Conservation (phyloP, 2,888 invertebrate genomes). For the Idaea straminata region DNA sequence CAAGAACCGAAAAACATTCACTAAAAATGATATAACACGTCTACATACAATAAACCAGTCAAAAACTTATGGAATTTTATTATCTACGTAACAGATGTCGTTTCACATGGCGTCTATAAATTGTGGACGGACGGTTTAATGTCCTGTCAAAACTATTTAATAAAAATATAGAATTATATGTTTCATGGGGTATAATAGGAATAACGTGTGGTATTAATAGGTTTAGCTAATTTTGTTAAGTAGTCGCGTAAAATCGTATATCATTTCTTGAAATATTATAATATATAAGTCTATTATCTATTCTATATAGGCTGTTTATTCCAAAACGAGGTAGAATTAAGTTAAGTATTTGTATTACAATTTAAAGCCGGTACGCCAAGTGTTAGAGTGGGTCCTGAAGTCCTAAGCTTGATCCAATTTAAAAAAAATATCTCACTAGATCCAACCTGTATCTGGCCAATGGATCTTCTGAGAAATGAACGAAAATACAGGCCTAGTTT, state of each 20-base stretch:
- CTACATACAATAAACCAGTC: constrained; percentile 44
- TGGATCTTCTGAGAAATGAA: no score
- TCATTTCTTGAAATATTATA: not conserved
- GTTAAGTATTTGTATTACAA: no score
- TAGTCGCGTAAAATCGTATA: not conserved
- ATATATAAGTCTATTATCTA: not conserved
- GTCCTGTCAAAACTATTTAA: constrained; percentile 40
- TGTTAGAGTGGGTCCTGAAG: no score
- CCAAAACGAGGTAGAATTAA: no score
- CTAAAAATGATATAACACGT: constrained; percentile 32
- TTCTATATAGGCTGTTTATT: not conserved
- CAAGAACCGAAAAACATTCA: constrained; percentile 29
- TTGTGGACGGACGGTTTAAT: constrained; percentile 37
- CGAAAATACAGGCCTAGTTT: no score
- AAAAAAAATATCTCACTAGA: no score
- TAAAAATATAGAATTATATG: constrained; percentile 35
- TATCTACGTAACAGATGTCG: constrained; percentile 46
- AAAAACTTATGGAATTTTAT: constrained; percentile 41
- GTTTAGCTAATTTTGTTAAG: not conserved
- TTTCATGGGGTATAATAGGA: constrained; percentile 15
- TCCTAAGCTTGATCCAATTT: no score
- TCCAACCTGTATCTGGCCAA: no score
- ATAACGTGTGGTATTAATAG: constrained; percentile 13
- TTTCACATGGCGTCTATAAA: constrained; percentile 50
- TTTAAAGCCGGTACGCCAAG: no score